Evolutionary conservation across 2,113 vertebrate genomes (phyloP), one percentile per base, ranked within the genome.

Genomic region (Pedetes capensis): DNA sequence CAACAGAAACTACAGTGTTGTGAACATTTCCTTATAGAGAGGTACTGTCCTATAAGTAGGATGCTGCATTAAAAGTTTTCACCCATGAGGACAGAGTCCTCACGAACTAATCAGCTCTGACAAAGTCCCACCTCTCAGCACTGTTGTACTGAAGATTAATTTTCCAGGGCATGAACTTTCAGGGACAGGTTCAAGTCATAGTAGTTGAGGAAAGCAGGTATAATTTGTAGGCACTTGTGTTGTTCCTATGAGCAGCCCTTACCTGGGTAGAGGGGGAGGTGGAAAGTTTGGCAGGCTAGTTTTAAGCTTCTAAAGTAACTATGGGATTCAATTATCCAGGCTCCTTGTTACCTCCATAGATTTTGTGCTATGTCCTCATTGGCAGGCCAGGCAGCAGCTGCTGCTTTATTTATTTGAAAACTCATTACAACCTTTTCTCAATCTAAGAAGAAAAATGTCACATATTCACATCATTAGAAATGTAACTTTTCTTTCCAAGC

Each of bases 381-480:
- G 32, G 47, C n/a, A 94, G 10, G 53, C 23, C 5, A 13, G 18
- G n/a, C 53, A 87, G 47, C 69, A 90, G n/a, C 39, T 81, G 18
- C 22, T 81, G 53, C 13, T 83, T 87, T 88, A 71, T 89, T 92
- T 64, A 80, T 87, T 80, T 95, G 78, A 80, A 79, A 81, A 8
- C 27, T 57, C 57, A 87, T 75, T 79, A 68, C 7, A 51, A 8
- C 55, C 25, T 68, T 93, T 95, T 91, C 34, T 87, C 5, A 9
- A 61, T 79, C 10, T 61, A 90, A 87, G 18, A 69, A 88, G 68
- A 82, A 84, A 91, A 92, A 68, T 37, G 61, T 83, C 71, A 87
- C 87, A 93, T 78, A 84, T 64, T 87, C 91, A 91, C 89, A 95
- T 94, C 86, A 84, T 11, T 97, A 96, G 69, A 98, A 97, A 96